phyloP scores from a whole-genome alignment of 2,797 vertebrate species.

The Pseudochirops corinnae region DNA sequence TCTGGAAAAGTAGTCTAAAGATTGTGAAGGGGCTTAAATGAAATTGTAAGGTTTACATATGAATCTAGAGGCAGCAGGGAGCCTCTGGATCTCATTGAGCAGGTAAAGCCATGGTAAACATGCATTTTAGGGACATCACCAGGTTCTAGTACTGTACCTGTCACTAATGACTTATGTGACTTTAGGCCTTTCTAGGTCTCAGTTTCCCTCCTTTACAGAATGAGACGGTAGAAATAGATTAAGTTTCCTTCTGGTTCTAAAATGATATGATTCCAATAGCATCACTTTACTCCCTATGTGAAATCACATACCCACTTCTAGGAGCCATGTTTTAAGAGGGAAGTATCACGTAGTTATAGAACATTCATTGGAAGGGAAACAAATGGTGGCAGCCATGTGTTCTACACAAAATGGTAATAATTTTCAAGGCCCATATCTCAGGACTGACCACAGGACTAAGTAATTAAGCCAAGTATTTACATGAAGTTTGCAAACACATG shows the following conservation, averaged over 20 bases:
- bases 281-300: background rate
- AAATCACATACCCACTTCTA: background rate
- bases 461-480: constrained; percentile 32
- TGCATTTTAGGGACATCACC: background rate
- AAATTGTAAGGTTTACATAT: background rate
- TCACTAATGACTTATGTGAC: background rate
- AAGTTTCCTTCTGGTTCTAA: background rate
- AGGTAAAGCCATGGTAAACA: background rate
- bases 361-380: background rate
- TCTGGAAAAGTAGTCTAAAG: background rate
- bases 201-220: background rate
- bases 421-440: background rate
- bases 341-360: background rate
- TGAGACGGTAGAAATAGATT: background rate
- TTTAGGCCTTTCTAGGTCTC: background rate
- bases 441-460: background rate
- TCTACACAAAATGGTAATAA: background rate
- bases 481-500: background rate
- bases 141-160: background rate
- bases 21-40: background rate
- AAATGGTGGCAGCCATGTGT: background rate
- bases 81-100: background rate
- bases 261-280: background rate
- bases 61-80: background rate
- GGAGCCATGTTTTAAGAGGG: background rate